Evolutionary conservation across 1,140 invertebrate genomes (phyloP).

Genomic region (Gryllus bimaculatus): DNA sequence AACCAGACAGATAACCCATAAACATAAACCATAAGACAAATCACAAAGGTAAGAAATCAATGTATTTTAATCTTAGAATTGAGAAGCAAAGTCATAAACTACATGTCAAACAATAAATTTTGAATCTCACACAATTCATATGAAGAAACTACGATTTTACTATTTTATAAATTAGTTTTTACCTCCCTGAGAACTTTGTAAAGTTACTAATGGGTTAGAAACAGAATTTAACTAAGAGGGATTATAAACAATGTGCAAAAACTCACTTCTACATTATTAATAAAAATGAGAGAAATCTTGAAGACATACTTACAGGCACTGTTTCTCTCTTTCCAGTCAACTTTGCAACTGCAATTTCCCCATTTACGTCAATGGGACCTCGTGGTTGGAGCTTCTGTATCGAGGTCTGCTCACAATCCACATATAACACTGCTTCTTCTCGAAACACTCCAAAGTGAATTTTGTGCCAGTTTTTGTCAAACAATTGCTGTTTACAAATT

Average conservation of each 20-base stretch:
- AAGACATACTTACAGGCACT: slow-evolving; percentile 46
- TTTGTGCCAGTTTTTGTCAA: slow-evolving; percentile 71
- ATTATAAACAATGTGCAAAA: background rate
- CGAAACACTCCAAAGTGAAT: slow-evolving; percentile 62
- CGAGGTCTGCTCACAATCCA: slow-evolving; percentile 53
- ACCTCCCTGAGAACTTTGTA: too few relatives aligned
- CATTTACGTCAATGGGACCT: slow-evolving; percentile 53
- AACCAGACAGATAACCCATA: too few relatives aligned
- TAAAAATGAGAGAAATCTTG: background rate
- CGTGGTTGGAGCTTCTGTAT: slow-evolving; percentile 40
- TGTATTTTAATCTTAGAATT: too few relatives aligned
- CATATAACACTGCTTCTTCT: slow-evolving; percentile 53
- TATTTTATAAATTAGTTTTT: too few relatives aligned
- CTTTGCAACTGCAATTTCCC: slow-evolving; percentile 56
- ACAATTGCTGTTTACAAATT: slow-evolving; percentile 43
- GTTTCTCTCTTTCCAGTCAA: slow-evolving; percentile 43
- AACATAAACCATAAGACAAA: too few relatives aligned
- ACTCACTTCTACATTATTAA: background rate
- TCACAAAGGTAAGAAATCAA: too few relatives aligned
- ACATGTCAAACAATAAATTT: too few relatives aligned
- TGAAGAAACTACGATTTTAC: too few relatives aligned
- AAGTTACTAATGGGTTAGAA: too few relatives aligned
- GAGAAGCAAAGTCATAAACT: too few relatives aligned
- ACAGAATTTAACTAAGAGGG: too few relatives aligned
- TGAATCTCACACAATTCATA: too few relatives aligned